phyloP scores from a whole-genome alignment of 2,113 vertebrate genomes.

The Aptenodytes patagonicus region DNA sequence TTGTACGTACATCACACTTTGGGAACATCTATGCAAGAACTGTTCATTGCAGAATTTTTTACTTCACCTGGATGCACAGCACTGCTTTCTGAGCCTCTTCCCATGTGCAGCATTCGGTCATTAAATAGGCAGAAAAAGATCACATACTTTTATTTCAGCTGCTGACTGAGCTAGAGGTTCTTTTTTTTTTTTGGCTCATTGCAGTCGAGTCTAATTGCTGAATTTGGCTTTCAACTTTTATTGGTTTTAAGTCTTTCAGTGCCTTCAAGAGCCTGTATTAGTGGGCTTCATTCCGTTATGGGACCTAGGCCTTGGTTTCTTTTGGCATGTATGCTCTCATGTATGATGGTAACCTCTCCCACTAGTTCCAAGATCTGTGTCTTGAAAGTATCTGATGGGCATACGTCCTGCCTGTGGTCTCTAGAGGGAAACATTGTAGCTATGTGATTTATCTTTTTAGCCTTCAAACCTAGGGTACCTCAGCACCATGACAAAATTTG shows the following conservation, averaged over 20 bases:
- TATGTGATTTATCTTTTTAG: background rate
- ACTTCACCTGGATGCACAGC: background rate
- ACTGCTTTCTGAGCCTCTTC: background rate
- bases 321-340: background rate
- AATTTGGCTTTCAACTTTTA: background rate
- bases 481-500: background rate
- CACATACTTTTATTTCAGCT: background rate
- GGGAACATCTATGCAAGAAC: background rate
- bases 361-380: background rate
- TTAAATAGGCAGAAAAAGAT: background rate
- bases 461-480: background rate
- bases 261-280: background rate
- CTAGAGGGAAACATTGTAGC: background rate
- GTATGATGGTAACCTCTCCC: background rate
- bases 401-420: accelerated
- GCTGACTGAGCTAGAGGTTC: background rate
- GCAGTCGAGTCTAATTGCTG: background rate
- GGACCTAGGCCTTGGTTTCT: background rate
- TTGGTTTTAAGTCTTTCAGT: background rate
- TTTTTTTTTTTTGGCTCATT: background rate
- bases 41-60: background rate
- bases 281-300: background rate
- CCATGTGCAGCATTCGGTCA: background rate
- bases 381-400: background rate
- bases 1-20: background rate